These are phyloP conservation scores for Rhinoptilus africanus DNA, from an alignment of 2,113 vertebrate species.

Conservation along the genomic window DNA sequence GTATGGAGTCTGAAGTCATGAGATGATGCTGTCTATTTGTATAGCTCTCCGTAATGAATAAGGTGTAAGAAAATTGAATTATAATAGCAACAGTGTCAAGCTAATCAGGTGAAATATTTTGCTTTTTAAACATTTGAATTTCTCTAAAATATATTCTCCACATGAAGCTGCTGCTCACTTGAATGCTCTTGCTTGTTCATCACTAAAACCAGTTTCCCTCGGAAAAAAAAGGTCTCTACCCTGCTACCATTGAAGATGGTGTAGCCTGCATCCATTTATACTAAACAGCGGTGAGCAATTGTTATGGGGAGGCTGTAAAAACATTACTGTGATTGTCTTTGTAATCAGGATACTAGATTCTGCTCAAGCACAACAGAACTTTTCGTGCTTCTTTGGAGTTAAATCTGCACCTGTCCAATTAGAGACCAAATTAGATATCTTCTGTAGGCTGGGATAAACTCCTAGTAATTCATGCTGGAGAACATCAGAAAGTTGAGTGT, in stretches of 20 bases:
- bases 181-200: not conserved
- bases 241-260: not conserved
- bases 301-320: not conserved
- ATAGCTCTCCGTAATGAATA: not conserved
- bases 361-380: conserved; percentile 1
- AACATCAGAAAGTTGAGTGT: not conserved
- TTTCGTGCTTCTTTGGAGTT: not conserved
- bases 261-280: not conserved
- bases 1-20: not conserved
- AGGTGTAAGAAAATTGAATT: not conserved
- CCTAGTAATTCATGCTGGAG: not conserved
- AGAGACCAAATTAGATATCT: not conserved
- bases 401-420: not conserved
- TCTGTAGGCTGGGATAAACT: not conserved
- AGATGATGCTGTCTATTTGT: not conserved
- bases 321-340: not conserved
- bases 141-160: not conserved
- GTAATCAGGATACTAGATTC: not conserved
- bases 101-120: not conserved
- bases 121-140: not conserved
- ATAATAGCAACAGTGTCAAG: not conserved
- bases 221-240: not conserved
- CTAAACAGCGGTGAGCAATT: not conserved
- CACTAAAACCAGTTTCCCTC: not conserved
- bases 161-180: not conserved